Evolutionary conservation across 2,888 invertebrate genomes (phyloP).

Genomic region (Ophioninae sp.): DNA sequence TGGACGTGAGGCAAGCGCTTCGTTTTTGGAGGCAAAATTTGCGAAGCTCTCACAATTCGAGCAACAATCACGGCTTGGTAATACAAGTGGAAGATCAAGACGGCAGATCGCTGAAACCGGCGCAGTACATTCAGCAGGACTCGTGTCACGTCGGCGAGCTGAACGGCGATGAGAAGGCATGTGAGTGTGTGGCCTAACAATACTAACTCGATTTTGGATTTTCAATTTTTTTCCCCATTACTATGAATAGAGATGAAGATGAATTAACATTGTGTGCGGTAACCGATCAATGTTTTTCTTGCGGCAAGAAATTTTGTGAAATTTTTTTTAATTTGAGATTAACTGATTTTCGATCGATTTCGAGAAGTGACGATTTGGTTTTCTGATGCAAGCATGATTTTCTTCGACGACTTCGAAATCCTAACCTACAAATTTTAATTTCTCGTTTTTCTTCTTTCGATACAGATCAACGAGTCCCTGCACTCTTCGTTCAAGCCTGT

Average conservation of each 20-base stretch:
- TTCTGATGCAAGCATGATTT: constrained; percentile 30
- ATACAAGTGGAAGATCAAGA: constrained; percentile 85
- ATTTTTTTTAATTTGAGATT: background rate
- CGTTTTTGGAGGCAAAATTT: constrained; percentile 75
- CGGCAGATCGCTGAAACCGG: constrained; percentile 81
- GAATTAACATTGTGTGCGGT: constrained; percentile 68
- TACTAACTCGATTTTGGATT: constrained; percentile 73
- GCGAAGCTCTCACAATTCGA: constrained; percentile 64
- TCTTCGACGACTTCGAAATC: background rate
- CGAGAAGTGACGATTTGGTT: background rate
- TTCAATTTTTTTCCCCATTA: constrained; percentile 12
- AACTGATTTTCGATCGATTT: background rate
- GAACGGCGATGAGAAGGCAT: constrained; percentile 79
- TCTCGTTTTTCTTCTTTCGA: constrained; percentile 47
- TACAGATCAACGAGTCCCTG: constrained; percentile 78
- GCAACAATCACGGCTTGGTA: constrained; percentile 81
- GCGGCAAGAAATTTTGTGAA: background rate
- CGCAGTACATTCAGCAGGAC: constrained; percentile 81
- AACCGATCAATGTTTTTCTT: constrained; percentile 52
- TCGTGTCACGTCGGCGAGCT: constrained; percentile 71
- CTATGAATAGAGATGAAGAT: constrained; percentile 32
- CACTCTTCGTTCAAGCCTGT: constrained; percentile 80
- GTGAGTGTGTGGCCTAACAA: constrained; percentile 81
- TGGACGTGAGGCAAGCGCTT: constrained; percentile 76
- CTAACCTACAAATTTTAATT: background rate